These are phyloP conservation scores for Dendrophyllia cribrosa DNA, from an alignment of 64 coral and sea anemone genomes.

Conservation along the genomic window DNA sequence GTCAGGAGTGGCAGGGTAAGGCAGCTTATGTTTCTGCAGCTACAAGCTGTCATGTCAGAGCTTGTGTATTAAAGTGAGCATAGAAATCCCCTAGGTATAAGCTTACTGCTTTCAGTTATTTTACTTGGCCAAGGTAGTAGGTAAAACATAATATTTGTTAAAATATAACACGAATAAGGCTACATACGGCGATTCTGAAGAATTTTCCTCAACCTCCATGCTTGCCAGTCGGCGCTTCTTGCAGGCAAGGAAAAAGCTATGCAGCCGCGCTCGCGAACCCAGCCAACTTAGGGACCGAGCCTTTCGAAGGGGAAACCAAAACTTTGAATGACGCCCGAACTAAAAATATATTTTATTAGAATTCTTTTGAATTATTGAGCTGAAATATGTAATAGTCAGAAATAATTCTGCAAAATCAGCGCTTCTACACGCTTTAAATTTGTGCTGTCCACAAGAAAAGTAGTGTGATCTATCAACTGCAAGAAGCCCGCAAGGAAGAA, in stretches of 20 bases:
- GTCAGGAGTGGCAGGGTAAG: too few species aligned
- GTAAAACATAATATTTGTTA: neutral
- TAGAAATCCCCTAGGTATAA: too few species aligned
- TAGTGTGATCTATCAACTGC: too few species aligned
- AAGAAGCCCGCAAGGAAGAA: neutral
- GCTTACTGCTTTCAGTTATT: too few species aligned
- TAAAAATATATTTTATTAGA: neutral
- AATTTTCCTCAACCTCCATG: conserved; percentile 87
- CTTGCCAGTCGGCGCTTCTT: too few species aligned
- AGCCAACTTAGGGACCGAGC: neutral
- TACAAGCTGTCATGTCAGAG: too few species aligned
- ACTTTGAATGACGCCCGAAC: neutral
- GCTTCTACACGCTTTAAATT: neutral
- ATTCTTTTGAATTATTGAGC: too few species aligned
- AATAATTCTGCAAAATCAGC: conserved; percentile 5
- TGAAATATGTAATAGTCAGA: neutral
- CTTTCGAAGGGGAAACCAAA: neutral
- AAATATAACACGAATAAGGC: neutral
- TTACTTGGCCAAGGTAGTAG: too few species aligned
- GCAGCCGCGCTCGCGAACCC: neutral
- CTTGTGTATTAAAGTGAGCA: too few species aligned
- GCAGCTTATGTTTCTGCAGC: too few species aligned
- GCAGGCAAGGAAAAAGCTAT: neutral
- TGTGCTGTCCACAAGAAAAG: neutral
- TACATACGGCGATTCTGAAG: conserved; percentile 80